Evolutionary conservation across 1,140 invertebrate genomes (phyloP).

Genomic region (Mycetomoellerius zeteki): DNA sequence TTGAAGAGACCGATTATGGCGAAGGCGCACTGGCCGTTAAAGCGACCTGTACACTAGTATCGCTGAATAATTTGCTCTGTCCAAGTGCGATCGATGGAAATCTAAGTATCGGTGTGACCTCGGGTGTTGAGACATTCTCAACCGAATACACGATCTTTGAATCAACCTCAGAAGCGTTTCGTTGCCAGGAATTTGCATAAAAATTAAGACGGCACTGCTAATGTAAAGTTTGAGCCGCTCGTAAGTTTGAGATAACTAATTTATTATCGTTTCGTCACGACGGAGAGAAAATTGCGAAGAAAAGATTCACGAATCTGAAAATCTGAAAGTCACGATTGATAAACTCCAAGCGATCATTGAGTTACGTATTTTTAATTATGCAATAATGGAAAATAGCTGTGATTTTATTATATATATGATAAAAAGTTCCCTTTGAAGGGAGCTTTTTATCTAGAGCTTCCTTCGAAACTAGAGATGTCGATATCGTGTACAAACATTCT

Average conservation of each 20-base stretch:
- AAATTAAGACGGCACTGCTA: background rate
- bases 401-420: too few species aligned
- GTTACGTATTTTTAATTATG: background rate
- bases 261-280: background rate
- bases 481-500: too few species aligned
- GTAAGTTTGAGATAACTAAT: slow-evolving; percentile 22
- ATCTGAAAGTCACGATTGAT: background rate
- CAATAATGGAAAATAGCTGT: background rate
- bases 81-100: slow-evolving; percentile 3
- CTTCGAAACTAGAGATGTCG: too few species aligned
- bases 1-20: slow-evolving; percentile 63
- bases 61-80: background rate
- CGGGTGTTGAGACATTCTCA: background rate
- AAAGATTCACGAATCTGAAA: background rate
- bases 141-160: slow-evolving; percentile 3
- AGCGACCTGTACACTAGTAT: slow-evolving; percentile 8
- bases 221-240: background rate
- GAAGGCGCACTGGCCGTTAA: slow-evolving; percentile 46
- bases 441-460: too few species aligned
- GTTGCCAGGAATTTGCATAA: slow-evolving; percentile 34
- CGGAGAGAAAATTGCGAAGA: background rate
- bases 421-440: too few species aligned
- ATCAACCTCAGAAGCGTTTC: slow-evolving; percentile 35
- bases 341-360: background rate
- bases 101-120: background rate